phyloP scores from a whole-genome alignment of 23 tunicate species.

The Halocynthia aurantium region DNA sequence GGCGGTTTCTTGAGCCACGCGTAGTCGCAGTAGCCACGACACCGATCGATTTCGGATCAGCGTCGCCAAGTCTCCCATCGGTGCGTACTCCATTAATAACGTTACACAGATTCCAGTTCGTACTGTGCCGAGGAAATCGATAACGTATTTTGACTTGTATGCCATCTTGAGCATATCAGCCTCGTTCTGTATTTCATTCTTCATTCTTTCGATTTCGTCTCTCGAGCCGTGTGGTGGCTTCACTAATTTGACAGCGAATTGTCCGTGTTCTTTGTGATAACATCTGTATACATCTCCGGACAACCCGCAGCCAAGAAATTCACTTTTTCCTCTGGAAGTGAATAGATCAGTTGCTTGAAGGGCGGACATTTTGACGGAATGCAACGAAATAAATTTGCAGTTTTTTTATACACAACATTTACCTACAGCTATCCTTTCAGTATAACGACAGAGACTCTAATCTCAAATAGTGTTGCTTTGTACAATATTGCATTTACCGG shows the following conservation, averaged over 20 bases:
- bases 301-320: neutral
- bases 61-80: neutral
- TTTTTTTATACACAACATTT: too few species aligned
- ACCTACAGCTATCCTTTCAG: too few species aligned
- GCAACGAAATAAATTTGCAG: neutral
- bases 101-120: neutral
- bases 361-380: neutral
- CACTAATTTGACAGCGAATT: neutral
- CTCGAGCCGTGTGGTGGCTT: neutral
- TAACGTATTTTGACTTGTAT: neutral
- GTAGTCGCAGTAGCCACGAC: neutral
- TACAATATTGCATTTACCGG: too few species aligned
- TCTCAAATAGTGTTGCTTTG: too few species aligned
- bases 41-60: neutral
- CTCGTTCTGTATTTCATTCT: constrained; percentile 1
- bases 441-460: too few species aligned
- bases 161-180: neutral
- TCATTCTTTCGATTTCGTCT: neutral
- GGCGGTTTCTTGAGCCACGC: neutral
- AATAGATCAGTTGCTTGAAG: neutral
- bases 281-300: neutral
- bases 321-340: neutral
- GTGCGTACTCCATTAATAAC: constrained; percentile 1
- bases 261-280: neutral
- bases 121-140: neutral